Evolutionary conservation across 2,113 vertebrate species (phyloP).

Genomic region (Chitala chitala): DNA sequence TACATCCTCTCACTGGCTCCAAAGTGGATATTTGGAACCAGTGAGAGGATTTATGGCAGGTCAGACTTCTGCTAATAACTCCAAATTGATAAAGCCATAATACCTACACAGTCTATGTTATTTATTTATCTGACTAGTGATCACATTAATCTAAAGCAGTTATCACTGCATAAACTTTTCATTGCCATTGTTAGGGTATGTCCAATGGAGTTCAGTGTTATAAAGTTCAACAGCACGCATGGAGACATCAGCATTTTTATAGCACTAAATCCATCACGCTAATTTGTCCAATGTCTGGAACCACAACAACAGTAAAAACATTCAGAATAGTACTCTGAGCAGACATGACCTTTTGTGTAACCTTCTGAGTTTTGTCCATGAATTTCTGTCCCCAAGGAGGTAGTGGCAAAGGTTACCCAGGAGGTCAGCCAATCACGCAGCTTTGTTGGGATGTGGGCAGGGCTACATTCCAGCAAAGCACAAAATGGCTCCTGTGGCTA

Average conservation of each 20-base stretch:
- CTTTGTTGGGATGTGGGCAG: background rate
- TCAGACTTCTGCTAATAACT: background rate
- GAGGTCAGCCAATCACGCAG: background rate
- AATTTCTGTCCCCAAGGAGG: background rate
- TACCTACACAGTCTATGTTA: too few relatives aligned
- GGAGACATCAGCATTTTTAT: background rate
- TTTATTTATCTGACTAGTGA: background rate
- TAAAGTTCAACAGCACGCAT: background rate
- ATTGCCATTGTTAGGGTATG: too few relatives aligned
- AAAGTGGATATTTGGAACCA: too few relatives aligned
- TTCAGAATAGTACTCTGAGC: too few relatives aligned
- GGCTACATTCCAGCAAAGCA: too few relatives aligned
- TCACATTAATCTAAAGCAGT: background rate
- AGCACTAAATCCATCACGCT: too few relatives aligned
- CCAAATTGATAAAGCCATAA: too few relatives aligned
- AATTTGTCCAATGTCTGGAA: too few relatives aligned
- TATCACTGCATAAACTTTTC: too few relatives aligned
- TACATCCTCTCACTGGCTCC: background rate
- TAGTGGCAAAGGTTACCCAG: background rate
- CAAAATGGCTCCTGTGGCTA: slow-evolving; percentile 57
- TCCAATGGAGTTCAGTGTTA: background rate
- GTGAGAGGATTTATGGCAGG: too few relatives aligned
- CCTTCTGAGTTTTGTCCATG: background rate
- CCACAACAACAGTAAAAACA: too few relatives aligned
- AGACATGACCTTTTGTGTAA: too few relatives aligned